Conservation (phyloP, 2,888 invertebrate genomes). For the Chelonus formosanus region DNA sequence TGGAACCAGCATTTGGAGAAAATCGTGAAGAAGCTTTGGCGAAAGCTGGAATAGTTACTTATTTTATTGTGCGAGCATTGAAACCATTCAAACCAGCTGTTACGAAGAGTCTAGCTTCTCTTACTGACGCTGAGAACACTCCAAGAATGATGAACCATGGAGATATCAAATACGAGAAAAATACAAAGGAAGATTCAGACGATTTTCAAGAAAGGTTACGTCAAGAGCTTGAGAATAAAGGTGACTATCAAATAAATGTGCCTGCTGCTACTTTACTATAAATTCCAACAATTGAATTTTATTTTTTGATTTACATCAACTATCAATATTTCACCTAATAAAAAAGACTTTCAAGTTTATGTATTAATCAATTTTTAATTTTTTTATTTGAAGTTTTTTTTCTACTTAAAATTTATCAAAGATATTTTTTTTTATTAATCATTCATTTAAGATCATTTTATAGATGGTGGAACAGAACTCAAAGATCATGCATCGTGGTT, state of each 20-base stretch:
- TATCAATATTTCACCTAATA: too few relatives aligned
- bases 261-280: too few relatives aligned
- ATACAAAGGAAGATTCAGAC: slow-evolving; percentile 70
- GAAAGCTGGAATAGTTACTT: slow-evolving; percentile 89
- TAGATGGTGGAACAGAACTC: slow-evolving; percentile 68
- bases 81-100: slow-evolving; percentile 71
- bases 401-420: slow-evolving; percentile 25
- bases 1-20: slow-evolving; percentile 90
- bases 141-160: slow-evolving; percentile 46
- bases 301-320: too few relatives aligned
- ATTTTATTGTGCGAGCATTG: slow-evolving; percentile 86
- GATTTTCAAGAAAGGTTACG: slow-evolving; percentile 82
- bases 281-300: too few relatives aligned
- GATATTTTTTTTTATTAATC: neutral
- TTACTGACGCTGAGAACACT: slow-evolving; percentile 54
- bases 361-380: too few relatives aligned
- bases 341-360: too few relatives aligned
- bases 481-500: slow-evolving; percentile 74
- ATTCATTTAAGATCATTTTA: slow-evolving; percentile 25
- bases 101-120: slow-evolving; percentile 57
- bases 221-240: slow-evolving; percentile 85
- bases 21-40: slow-evolving; percentile 90
- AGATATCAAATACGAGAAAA: slow-evolving; percentile 46
- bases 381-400: slow-evolving; percentile 18
- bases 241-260: slow-evolving; percentile 55